Percentiles rank a stretch among this genome's conserved stretches.
These are phyloP conservation scores for Pitta sordida DNA, from an alignment of 2,113 vertebrate species.

Conservation along the genomic window DNA sequence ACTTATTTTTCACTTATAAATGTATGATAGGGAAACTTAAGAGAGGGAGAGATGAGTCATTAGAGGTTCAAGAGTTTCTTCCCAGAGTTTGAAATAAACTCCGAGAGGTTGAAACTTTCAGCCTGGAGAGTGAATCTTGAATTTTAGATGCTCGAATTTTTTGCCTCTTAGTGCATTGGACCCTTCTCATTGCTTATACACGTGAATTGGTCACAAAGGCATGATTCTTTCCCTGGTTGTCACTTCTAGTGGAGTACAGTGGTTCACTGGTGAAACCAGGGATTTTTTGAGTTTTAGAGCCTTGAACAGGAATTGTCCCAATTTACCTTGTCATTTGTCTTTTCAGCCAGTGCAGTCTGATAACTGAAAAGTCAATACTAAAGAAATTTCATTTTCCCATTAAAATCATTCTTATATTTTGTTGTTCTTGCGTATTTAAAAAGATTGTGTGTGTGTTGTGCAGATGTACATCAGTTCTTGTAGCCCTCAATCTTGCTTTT, in stretches of 20 bases:
- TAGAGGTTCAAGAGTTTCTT: not conserved
- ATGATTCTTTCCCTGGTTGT: not conserved
- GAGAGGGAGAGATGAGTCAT: slow-evolving; percentile 39
- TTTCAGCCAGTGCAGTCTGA: not conserved
- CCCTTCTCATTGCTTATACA: not conserved
- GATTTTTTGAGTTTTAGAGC: not conserved
- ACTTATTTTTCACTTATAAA: slow-evolving; percentile 19
- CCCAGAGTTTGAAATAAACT: slow-evolving; percentile 3
- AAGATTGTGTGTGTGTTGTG: not conserved
- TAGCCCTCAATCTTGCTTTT: not conserved
- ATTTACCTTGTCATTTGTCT: not conserved
- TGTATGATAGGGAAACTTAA: not conserved
- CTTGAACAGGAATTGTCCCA: not conserved
- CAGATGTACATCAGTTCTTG: not conserved
- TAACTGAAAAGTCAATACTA: not conserved
- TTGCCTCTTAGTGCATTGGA: not conserved
- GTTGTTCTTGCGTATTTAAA: not conserved
- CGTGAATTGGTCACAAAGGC: not conserved
- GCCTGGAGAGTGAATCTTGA: not conserved
- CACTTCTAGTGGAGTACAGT: not conserved
- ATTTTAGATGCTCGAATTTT: not conserved
- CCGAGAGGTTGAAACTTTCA: not conserved
- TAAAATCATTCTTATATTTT: not conserved
- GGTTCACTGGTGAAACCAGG: not conserved
- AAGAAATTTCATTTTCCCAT: not conserved